Conservation (phyloP, 2,888 invertebrate species). For the Tiphia femorata region DNA sequence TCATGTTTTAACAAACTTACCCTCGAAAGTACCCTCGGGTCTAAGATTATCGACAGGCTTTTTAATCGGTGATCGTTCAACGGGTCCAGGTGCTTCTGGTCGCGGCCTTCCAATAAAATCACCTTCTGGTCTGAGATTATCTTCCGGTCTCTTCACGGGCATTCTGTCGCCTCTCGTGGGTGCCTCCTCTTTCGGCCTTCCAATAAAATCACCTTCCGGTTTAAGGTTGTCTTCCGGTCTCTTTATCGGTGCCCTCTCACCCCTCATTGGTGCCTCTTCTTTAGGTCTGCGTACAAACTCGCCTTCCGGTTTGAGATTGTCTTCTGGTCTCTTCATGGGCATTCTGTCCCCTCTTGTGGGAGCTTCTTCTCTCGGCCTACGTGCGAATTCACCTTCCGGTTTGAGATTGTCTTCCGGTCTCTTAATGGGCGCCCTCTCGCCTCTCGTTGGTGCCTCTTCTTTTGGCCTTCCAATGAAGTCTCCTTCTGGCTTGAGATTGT, state of each 20-base stretch:
- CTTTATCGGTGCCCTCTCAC: slow-evolving; percentile 64
- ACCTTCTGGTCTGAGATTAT: slow-evolving; percentile 73
- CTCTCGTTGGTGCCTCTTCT: slow-evolving; percentile 51
- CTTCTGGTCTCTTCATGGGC: slow-evolving; percentile 68
- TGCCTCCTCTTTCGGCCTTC: slow-evolving; percentile 52
- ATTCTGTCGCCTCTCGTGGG: slow-evolving; percentile 60
- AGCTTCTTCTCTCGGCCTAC: slow-evolving; percentile 52
- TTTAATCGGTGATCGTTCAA: slow-evolving; percentile 64
- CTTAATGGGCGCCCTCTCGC: slow-evolving; percentile 64
- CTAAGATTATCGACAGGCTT: slow-evolving; percentile 71
- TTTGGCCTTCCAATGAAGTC: slow-evolving; percentile 66
- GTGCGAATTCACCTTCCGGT: slow-evolving; percentile 73
- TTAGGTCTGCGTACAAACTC: slow-evolving; percentile 68
- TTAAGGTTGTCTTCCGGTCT: slow-evolving; percentile 71
- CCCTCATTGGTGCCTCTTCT: slow-evolving; percentile 52
- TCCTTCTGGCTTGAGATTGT: slow-evolving; percentile 77
- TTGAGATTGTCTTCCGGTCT: slow-evolving; percentile 72
- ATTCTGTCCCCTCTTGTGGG: slow-evolving; percentile 60
- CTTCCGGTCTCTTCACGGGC: slow-evolving; percentile 68
- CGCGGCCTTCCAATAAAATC: slow-evolving; percentile 68
- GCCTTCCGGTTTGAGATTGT: slow-evolving; percentile 73
- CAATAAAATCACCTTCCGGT: slow-evolving; percentile 73
- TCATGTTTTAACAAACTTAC: too few species aligned
- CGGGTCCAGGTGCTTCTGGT: slow-evolving; percentile 51
- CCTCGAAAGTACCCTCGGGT: slow-evolving; percentile 73